Evolutionary conservation across 2,888 invertebrate species (phyloP).

Genomic region (Dryocosmus kuriphilus): DNA sequence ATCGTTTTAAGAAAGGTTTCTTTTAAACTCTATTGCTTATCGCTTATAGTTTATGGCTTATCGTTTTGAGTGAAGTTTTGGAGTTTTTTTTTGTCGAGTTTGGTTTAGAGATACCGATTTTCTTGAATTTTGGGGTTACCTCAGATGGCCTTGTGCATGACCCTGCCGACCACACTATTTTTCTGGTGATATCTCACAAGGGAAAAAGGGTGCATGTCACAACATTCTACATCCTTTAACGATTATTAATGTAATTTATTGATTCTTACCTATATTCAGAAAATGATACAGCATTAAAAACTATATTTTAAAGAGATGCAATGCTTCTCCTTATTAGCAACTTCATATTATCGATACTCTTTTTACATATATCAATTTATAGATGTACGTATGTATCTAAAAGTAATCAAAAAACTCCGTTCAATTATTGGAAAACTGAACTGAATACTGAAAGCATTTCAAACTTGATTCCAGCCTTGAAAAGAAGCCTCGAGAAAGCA

Average conservation of each 20-base stretch:
- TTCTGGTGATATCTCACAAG: too few species aligned
- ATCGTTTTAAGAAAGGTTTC: too few species aligned
- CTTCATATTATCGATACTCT: not conserved
- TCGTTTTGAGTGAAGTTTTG: too few species aligned
- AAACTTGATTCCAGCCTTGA: not conserved
- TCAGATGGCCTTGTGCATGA: too few species aligned
- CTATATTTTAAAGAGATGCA: not conserved
- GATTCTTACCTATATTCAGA: slow-evolving; percentile 18
- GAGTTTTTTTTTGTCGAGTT: too few species aligned
- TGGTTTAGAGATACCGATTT: too few species aligned
- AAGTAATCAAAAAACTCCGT: not conserved
- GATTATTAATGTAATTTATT: slow-evolving; percentile 35
- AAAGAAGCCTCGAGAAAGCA: not conserved
- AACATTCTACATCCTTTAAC: too few species aligned
- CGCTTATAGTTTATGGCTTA: too few species aligned
- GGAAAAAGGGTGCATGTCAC: too few species aligned
- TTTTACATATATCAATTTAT: not conserved
- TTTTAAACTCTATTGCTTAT: too few species aligned
- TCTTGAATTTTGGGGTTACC: too few species aligned
- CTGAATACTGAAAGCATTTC: not conserved
- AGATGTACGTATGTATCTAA: not conserved
- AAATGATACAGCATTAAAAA: slow-evolving; percentile 8
- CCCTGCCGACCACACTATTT: too few species aligned
- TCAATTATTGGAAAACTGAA: not conserved
- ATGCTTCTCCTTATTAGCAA: slow-evolving; percentile 15